These are phyloP conservation scores for Cephus cinctus DNA, from an alignment of 1,140 invertebrate species.

Conservation along the genomic window DNA sequence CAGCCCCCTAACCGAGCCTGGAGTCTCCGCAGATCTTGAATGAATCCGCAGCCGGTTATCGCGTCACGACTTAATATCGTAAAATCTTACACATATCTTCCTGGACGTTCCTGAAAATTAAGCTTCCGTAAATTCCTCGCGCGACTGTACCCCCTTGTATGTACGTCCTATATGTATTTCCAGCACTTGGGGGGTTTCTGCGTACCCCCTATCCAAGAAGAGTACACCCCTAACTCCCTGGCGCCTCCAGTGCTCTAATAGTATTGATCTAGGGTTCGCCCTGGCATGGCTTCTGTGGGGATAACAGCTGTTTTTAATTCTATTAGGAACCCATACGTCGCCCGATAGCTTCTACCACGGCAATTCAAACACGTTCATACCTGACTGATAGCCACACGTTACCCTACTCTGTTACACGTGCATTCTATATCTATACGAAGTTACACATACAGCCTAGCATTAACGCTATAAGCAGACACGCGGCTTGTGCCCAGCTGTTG, in stretches of 20 bases:
- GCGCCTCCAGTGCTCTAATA: conserved; percentile 1
- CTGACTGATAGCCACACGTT: conserved; percentile 3
- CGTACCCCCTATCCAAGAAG: not conserved
- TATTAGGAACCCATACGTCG: conserved; percentile 23
- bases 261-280: conserved; percentile 33
- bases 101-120: too few species aligned
- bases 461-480: conserved; percentile 20
- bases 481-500: conserved; percentile 26
- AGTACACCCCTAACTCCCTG: not conserved
- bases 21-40: too few species aligned
- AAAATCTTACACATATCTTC: too few species aligned
- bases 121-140: too few species aligned
- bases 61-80: too few species aligned
- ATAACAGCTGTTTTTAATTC: conserved; percentile 37
- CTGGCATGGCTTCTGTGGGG: conserved; percentile 26
- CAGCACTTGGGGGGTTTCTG: conserved; percentile 11
- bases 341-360: conserved; percentile 13
- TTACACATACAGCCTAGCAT: too few species aligned
- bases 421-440: too few species aligned
- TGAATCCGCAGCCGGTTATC: too few species aligned
- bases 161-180: conserved; percentile 14
- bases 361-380: conserved; percentile 32
- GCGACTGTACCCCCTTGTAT: too few species aligned
- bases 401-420: conserved; percentile 6
- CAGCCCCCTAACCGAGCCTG: too few species aligned